Base-by-base conservation (phyloP, 2,888 invertebrate genomes). In the Xanthia icteritia region DNA sequence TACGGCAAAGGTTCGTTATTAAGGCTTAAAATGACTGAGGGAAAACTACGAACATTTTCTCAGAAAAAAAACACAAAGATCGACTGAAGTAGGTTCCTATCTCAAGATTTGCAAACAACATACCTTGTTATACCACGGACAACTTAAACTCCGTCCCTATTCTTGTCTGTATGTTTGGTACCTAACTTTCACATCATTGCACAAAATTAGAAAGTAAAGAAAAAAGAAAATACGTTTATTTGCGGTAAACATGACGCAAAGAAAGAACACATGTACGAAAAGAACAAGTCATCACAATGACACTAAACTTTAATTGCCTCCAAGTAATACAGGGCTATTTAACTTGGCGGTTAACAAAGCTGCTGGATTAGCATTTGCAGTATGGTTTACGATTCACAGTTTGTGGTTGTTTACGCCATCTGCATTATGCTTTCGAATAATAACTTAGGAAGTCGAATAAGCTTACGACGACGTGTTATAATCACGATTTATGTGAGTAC, bases 321-420 rank as follows among this genome's bases (percentile, higher is more conserved):
- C 31, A 72, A 79, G 5, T 58, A 5, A 60, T 65, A 54, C 48
- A 31, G 15, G 17, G 8, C 13, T 45, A 36, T 64, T 20, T 42
- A 79, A 73, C 54, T 67, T 48, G 8, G 27, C 39, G 36, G 51
- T 36, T 60, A 72, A 39, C 68, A 69, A 72, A 68, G n/a, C 58
- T 54, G n/a, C 58, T n/a, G 64, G 58, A 58, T 77, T 64, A 68
- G 31, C 60, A 36, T 76, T 71, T 13, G 8, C 27, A 58, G 36
- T 23, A 48, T 42, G 51, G 56, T 82, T 76, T 58, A 76, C 58
- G 56, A 51, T 76, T 70, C 54, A 27, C 39, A 61, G 39, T 69
- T 58, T 60, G 6, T 51, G 42, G 6, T 9, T 27, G 5, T 27
- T 58, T 65, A n/a, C 45, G 27, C 15, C 17, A 42, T 31, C 56